phyloP scores from a whole-genome alignment of 2,113 vertebrate species.

The Larimichthys polyactis region DNA sequence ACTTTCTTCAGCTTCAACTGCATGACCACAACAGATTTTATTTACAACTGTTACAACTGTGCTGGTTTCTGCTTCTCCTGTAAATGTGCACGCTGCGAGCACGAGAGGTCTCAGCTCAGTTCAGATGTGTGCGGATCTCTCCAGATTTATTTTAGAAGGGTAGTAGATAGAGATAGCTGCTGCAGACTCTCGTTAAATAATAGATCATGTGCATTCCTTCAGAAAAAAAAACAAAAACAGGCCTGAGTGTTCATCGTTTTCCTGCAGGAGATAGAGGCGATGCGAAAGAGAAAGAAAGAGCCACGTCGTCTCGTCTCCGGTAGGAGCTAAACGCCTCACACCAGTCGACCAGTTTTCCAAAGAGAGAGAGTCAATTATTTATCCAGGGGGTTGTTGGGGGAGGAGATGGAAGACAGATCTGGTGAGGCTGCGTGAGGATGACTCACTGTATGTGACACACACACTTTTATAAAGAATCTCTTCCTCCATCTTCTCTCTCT shows the following conservation, averaged over 20 bases:
- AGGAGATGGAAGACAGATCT: slow-evolving; percentile 46
- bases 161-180: slow-evolving; percentile 67
- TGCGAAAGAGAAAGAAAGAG: slow-evolving; percentile 26
- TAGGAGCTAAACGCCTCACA: slow-evolving; percentile 60
- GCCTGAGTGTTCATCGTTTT: slow-evolving; percentile 44
- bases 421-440: slow-evolving; percentile 54
- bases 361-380: slow-evolving; percentile 68
- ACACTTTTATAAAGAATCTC: slow-evolving; percentile 12
- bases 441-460: slow-evolving; percentile 55
- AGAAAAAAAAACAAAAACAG: slow-evolving; percentile 19
- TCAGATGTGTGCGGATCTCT: slow-evolving; percentile 66
- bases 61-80: slow-evolving; percentile 19
- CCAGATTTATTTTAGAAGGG: slow-evolving; percentile 75
- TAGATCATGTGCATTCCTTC: slow-evolving; percentile 65
- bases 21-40: slow-evolving; percentile 6
- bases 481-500: slow-evolving; percentile 21
- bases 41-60: slow-evolving; percentile 17
- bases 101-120: slow-evolving; percentile 36
- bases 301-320: slow-evolving; percentile 2
- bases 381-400: slow-evolving; percentile 39
- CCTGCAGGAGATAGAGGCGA: slow-evolving; percentile 51
- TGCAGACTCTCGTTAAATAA: slow-evolving; percentile 77
- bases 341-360: slow-evolving; percentile 45
- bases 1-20: slow-evolving; percentile 1
- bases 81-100: slow-evolving; percentile 34